Conservation (phyloP, 2,888 invertebrate species). For the Sesia apiformis region DNA sequence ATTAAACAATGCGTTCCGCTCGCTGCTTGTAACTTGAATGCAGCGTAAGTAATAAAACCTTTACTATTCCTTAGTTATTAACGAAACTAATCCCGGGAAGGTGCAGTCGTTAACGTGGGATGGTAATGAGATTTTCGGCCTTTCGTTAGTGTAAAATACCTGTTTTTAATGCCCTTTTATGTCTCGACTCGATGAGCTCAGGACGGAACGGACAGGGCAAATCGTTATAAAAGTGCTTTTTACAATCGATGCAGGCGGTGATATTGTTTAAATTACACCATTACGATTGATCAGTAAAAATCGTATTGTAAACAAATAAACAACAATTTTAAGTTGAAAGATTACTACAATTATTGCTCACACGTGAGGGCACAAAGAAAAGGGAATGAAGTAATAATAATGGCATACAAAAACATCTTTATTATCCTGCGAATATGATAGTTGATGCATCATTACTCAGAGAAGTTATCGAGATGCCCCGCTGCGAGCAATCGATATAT, state of each 20-base stretch:
- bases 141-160: slow-evolving; percentile 11
- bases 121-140: slow-evolving; percentile 40
- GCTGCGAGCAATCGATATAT: slow-evolving; percentile 33
- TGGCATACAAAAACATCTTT: slow-evolving; percentile 25
- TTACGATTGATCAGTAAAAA: not conserved
- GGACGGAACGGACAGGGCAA: too few relatives aligned
- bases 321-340: not conserved
- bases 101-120: slow-evolving; percentile 45
- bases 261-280: too few relatives aligned
- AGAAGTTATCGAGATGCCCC: slow-evolving; percentile 25
- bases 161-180: not conserved
- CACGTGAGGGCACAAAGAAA: slow-evolving; percentile 14
- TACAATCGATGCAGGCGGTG: too few relatives aligned
- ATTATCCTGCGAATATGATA: slow-evolving; percentile 28
- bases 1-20: not conserved
- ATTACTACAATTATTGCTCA: not conserved
- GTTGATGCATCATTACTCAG: slow-evolving; percentile 26
- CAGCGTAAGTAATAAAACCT: slow-evolving; percentile 31
- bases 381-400: slow-evolving; percentile 1
- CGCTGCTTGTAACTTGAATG: slow-evolving; percentile 8
- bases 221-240: too few relatives aligned
- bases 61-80: slow-evolving; percentile 39
- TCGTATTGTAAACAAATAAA: not conserved
- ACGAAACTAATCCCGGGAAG: slow-evolving; percentile 38
- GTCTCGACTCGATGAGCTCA: too few relatives aligned